These are phyloP conservation scores for Drosophila tristis DNA, from an alignment of 1,140 invertebrate genomes.

Conservation along the genomic window DNA sequence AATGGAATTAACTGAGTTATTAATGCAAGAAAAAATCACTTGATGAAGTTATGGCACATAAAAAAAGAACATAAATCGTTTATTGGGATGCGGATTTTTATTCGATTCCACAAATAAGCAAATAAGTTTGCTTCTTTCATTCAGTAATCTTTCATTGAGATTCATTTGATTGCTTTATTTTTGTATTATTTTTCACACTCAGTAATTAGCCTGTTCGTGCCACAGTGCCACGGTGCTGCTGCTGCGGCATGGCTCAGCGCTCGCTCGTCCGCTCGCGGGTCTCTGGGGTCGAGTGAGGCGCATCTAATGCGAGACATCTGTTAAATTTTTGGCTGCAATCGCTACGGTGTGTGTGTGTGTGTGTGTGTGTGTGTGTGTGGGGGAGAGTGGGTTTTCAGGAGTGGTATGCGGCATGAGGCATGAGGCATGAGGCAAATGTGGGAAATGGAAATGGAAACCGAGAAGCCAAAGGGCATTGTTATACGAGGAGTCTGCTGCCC, in stretches of 20 bases:
- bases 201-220: background rate
- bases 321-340: conserved; percentile 71
- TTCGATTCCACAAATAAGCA: too few species aligned
- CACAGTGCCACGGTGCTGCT: conserved; percentile 13
- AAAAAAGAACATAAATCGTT: too few species aligned
- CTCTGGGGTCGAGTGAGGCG: conserved; percentile 74
- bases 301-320: conserved; percentile 81
- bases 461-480: conserved; percentile 61
- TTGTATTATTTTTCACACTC: too few species aligned
- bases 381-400: conserved; percentile 1
- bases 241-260: conserved; percentile 28
- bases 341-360: conserved; percentile 1
- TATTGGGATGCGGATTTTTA: too few species aligned
- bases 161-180: too few species aligned
- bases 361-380: background rate
- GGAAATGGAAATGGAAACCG: conserved; percentile 20
- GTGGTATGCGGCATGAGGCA: background rate
- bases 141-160: too few species aligned
- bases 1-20: background rate
- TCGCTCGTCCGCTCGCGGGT: conserved; percentile 29
- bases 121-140: too few species aligned
- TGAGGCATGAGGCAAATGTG: conserved; percentile 2
- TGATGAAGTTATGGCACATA: too few species aligned
- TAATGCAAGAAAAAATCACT: background rate
- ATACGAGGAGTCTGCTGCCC: conserved; percentile 12